Conservation (phyloP, 2,797 vertebrate species). For the Syngnathus acus region DNA sequence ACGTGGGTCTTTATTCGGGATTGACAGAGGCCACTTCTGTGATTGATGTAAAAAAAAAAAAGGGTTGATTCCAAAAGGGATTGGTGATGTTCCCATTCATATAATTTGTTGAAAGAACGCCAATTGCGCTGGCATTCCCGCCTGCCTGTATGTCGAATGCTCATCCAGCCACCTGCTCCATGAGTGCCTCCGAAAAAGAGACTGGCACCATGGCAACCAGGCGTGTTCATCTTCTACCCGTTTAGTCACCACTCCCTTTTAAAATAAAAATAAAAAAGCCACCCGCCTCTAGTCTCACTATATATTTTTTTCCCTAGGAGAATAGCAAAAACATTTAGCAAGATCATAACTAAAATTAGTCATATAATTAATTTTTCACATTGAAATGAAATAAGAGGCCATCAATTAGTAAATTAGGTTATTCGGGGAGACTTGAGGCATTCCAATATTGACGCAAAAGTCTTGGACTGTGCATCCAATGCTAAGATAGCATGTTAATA, state of each 20-base stretch:
- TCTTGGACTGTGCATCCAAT: conserved; percentile 28
- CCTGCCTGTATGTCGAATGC: conserved; percentile 39
- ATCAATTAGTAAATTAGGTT: no score
- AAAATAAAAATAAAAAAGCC: background rate
- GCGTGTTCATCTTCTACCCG: conserved; percentile 14
- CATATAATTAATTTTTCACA: no score
- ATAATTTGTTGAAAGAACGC: conserved; percentile 41
- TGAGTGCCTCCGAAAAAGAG: conserved; percentile 33
- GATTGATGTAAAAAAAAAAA: conserved; percentile 14
- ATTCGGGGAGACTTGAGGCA: background rate
- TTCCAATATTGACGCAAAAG: background rate
- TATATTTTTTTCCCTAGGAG: background rate
- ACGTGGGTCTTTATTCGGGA: conserved; percentile 2
- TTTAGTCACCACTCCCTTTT: conserved; percentile 4
- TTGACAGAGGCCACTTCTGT: conserved; percentile 13
- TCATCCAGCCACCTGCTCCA: conserved; percentile 43
- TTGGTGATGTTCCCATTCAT: conserved; percentile 38
- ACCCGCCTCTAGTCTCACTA: conserved; percentile 6
- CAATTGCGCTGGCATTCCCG: conserved; percentile 20
- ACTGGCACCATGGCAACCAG: conserved; percentile 53
- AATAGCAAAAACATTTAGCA: no score
- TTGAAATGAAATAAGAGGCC: no score
- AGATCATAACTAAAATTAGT: no score
- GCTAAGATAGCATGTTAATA: conserved; percentile 6
- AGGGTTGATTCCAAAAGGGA: conserved; percentile 22